Percentiles rank a stretch among this genome's conserved stretches.
These are phyloP conservation scores for Amblyopsis rosae DNA, from an alignment of 2,113 vertebrate species.

Conservation along the genomic window DNA sequence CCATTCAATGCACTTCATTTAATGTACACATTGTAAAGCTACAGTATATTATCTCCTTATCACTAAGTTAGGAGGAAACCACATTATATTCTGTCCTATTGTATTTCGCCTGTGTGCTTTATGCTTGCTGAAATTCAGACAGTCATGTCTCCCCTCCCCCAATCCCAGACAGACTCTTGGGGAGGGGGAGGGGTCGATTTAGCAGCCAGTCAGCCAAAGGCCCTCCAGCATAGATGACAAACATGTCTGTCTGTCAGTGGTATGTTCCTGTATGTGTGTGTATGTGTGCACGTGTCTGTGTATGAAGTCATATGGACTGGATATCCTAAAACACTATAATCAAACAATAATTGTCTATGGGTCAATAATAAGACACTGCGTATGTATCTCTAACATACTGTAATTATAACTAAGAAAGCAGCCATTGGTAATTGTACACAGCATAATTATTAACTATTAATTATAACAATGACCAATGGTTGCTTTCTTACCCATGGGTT, in stretches of 20 bases:
- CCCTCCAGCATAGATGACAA: constrained; percentile 73
- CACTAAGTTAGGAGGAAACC: background rate
- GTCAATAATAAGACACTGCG: too few species aligned
- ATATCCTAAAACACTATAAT: too few species aligned
- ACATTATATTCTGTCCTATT: constrained; percentile 1
- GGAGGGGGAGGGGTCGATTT: constrained; percentile 67
- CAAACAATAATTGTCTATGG: too few species aligned
- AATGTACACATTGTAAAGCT: background rate
- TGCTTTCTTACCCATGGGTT: too few species aligned
- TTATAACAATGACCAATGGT: too few species aligned
- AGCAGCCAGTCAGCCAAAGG: constrained; percentile 65
- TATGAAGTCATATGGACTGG: background rate
- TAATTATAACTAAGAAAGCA: too few species aligned
- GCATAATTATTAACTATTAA: too few species aligned
- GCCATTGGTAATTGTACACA: too few species aligned
- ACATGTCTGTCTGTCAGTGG: constrained; percentile 63
- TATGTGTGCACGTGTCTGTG: constrained; percentile 11
- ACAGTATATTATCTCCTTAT: background rate
- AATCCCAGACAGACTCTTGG: constrained; percentile 69
- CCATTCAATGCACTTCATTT: too few species aligned
- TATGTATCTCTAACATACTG: too few species aligned
- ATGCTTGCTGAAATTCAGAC: constrained; percentile 64
- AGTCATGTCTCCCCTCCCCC: constrained; percentile 71
- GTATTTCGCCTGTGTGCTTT: constrained; percentile 32
- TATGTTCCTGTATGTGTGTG: constrained; percentile 12